Evolutionary conservation across 2,797 vertebrate species (phyloP), one percentile per base, ranked within the genome.

Genomic region (Cottoperca gobio): DNA sequence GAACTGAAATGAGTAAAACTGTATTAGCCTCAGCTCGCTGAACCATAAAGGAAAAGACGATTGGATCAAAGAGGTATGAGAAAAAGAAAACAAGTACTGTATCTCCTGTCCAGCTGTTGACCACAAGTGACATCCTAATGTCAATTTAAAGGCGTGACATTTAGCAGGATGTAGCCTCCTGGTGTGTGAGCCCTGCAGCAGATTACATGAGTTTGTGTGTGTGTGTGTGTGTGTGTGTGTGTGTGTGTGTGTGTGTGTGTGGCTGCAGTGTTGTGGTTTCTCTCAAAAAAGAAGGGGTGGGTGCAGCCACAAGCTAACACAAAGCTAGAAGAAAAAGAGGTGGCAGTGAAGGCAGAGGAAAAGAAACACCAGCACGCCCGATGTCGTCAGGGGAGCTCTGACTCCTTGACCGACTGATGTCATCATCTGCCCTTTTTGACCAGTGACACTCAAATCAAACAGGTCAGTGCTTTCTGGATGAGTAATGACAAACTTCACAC

Each of bases 141-240:
- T 84, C 53, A 66, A 76, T 82, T 82, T 79, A 69, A 70, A 87
- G 5, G 67, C 4, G 2, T 82, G 88, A 86, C 85, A 86, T 90
- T 88, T 89, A 78, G 67, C 69, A 59, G 69, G 61, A 76, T 4
- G 49, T 73, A 65, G 55, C 60, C 67, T 82, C 76, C 83, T 46
- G 69, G 37, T 50, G 67, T 73, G 58, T 50, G 45, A 68, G 58
- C 55, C 70, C 65, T 77, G 61, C 71, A 72, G 76, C n/a, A 70
- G 63, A 63, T 63, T 65, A 26, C 8, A 6, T n/a, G n/a, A n/a
- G n/a, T n/a, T n/a, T n/a, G n/a, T n/a, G n/a, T n/a, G n/a, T n/a
- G n/a, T n/a, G n/a, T n/a, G n/a, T n/a, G n/a, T n/a, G n/a, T n/a
- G n/a, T n/a, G n/a, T n/a, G n/a, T n/a, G n/a, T n/a, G n/a, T 55